phyloP scores from a whole-genome alignment of 2,797 vertebrate genomes.

The Epinephelus malabaricus region DNA sequence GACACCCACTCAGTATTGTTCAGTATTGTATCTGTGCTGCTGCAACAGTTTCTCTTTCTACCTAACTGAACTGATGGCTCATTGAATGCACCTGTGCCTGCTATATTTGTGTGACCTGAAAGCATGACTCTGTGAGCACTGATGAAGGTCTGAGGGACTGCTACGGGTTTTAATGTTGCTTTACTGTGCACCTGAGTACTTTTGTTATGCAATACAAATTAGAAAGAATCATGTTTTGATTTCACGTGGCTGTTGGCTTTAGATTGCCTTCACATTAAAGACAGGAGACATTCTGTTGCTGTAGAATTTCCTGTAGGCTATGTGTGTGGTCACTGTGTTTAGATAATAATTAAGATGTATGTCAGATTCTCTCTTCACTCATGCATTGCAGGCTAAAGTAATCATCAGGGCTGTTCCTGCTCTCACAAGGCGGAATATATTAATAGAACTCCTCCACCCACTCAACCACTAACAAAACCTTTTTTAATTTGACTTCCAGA shows the following conservation, averaged over 20 bases:
- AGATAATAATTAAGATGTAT: conserved; percentile 13
- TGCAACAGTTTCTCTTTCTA: background rate
- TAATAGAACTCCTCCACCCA: background rate
- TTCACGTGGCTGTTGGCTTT: background rate
- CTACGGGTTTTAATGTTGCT: background rate
- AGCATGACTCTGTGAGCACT: background rate
- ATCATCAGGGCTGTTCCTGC: background rate
- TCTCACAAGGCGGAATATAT: conserved; percentile 4
- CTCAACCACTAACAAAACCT: background rate
- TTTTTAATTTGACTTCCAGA: conserved; percentile 5
- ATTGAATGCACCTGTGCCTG: conserved; percentile 4
- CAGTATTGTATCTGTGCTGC: background rate
- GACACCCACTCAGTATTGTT: background rate
- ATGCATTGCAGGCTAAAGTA: conserved; percentile 1
- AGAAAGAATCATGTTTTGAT: background rate
- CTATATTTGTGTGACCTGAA: conserved; percentile 2
- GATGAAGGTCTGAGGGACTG: background rate
- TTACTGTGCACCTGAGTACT: background rate
- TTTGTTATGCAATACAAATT: background rate
- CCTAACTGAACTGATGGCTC: background rate
- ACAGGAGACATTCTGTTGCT: background rate
- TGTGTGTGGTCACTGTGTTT: background rate
- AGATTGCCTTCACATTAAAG: background rate
- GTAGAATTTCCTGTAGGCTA: background rate
- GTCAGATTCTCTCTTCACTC: conserved; percentile 9